Base-by-base conservation (phyloP, 1,140 invertebrate genomes). In the Tetraneura akinire region DNA sequence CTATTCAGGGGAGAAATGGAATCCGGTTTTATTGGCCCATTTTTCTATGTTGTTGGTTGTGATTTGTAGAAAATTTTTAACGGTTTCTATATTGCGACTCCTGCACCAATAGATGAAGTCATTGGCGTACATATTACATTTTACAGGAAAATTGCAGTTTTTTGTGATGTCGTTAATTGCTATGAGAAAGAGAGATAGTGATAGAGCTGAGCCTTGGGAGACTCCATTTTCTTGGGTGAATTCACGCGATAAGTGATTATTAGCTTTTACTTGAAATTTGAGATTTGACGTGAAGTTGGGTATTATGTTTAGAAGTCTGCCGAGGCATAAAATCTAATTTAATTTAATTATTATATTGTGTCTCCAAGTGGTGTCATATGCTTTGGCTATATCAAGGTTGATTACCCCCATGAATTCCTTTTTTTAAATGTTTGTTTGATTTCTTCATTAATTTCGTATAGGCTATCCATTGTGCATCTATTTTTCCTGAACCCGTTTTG, bases 171-270 rank as follows among this genome's bases (percentile, higher is more conserved):
- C 37, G 32, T 66, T 66, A 66, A 66, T 66, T 37, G 62, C 16
- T 60, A 60, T 29, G 1, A 60, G 5, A 26, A 60, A 60, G 3
- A 29, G 13, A 14, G 57, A 29, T 23, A 45, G 16, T 10, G 62
- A 66, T 6, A 66, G n/a, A 8, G 62, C n/a, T 14, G 62, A 66
- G 1, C 62, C 37, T 66, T 66, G 37, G 1, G 16, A 32, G 9
- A 21, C 62, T 66, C 62, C 37, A 21, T 66, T 66, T 66, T 66
- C 32, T 66, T 66, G 32, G 3, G n/a, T 66, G 11, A 45, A 42
- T 42, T 66, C 62, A 1, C 16, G 32, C 18, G 62, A 42, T 66
- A 16, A 10, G 26, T 18, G 18, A 55, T 55, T 55, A n/a, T 55
- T 55, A 4, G 21, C 21, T 55, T n/a, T 55, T n/a, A 55, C 53